These are phyloP conservation scores for Noctua janthe DNA, from an alignment of 2,888 invertebrate genomes.

Conservation along the genomic window DNA sequence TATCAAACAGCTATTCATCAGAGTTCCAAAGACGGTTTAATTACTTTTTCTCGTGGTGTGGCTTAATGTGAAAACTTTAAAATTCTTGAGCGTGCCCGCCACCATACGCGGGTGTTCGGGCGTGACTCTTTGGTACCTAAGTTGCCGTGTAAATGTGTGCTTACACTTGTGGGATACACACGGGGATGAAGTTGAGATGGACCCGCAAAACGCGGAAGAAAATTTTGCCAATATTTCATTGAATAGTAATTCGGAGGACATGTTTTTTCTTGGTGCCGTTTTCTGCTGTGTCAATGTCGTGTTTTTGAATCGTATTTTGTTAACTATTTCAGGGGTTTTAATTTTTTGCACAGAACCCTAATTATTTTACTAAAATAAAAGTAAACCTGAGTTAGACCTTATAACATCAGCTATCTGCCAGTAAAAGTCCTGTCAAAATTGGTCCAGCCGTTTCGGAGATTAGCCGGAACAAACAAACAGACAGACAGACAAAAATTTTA, in stretches of 20 bases:
- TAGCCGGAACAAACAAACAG: too few species aligned
- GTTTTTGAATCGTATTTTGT: too few species aligned
- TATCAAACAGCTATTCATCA: conserved; percentile 58
- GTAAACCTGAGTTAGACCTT: too few species aligned
- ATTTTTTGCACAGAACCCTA: too few species aligned
- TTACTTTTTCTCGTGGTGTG: conserved; percentile 70
- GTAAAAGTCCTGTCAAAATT: too few species aligned
- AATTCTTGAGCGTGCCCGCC: conserved; percentile 73
- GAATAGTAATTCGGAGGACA: neutral
- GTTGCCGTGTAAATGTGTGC: conserved; percentile 84
- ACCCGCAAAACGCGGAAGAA: conserved; percentile 3
- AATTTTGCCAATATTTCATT: neutral
- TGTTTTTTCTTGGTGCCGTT: neutral
- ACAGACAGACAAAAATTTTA: too few species aligned
- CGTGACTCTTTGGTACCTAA: conserved; percentile 83
- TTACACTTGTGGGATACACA: conserved; percentile 73
- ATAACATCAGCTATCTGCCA: too few species aligned
- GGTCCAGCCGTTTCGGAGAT: too few species aligned
- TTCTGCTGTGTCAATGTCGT: too few species aligned
- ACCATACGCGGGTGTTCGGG: conserved; percentile 70
- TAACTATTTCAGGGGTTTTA: too few species aligned
- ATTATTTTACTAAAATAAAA: too few species aligned
- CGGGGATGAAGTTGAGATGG: conserved; percentile 53
- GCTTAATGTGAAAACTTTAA: conserved; percentile 87
- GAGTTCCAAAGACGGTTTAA: conserved; percentile 70